Evolutionary conservation across 2,113 vertebrate species (phyloP).

Genomic region (Typhlomys cinereus): DNA sequence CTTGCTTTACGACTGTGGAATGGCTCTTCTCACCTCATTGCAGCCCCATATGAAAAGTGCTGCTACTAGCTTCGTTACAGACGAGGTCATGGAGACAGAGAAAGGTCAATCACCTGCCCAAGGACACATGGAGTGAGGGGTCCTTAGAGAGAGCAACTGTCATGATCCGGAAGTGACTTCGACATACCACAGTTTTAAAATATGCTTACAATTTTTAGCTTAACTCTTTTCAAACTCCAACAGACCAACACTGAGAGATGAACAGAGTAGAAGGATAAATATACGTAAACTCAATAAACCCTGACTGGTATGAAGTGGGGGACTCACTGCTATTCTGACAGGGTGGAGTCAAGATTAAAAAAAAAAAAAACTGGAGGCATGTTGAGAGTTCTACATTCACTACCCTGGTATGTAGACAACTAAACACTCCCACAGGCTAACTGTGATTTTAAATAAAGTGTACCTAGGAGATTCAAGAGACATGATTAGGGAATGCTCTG

Average conservation of each 20-base stretch:
- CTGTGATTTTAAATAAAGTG: background rate
- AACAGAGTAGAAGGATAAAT: background rate
- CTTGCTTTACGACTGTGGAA: background rate
- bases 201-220: constrained; percentile 12
- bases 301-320: background rate
- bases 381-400: background rate
- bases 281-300: background rate
- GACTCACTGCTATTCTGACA: background rate
- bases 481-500: background rate
- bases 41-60: background rate
- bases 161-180: background rate
- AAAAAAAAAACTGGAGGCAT: background rate
- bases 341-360: background rate
- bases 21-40: background rate
- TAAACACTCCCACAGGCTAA: background rate
- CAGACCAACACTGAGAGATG: background rate
- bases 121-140: background rate
- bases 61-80: background rate
- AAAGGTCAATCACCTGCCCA: background rate
- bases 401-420: background rate
- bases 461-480: background rate
- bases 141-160: background rate
- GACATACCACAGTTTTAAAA: background rate
- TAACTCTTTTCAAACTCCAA: background rate
- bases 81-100: background rate